These are phyloP conservation scores for Anolis sagrei DNA, from an alignment of 2,113 vertebrate species.

Conservation along the genomic window DNA sequence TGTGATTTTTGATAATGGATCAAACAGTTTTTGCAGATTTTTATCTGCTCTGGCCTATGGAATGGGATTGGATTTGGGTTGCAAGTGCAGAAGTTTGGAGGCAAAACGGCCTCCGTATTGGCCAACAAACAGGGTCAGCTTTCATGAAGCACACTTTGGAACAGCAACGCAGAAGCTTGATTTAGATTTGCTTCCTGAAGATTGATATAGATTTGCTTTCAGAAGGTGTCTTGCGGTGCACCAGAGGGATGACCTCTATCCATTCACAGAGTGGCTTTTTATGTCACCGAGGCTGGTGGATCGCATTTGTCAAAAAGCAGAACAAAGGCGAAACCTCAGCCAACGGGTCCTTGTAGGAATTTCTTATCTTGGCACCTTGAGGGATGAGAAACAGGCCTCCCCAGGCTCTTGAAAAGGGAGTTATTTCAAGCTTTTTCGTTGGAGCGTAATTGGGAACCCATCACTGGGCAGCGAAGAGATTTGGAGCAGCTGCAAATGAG, in stretches of 20 bases:
- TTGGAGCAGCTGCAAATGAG: not conserved
- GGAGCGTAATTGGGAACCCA: conserved; percentile 39
- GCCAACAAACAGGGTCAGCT: not conserved
- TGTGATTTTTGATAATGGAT: too few species aligned
- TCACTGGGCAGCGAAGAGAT: conserved; percentile 30
- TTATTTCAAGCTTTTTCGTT: conserved; percentile 43
- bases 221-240: not conserved
- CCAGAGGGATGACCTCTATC: not conserved
- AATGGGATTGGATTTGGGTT: not conserved
- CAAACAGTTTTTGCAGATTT: too few species aligned
- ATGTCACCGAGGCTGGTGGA: not conserved
- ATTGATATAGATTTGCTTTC: conserved; percentile 21
- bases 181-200: conserved; percentile 29
- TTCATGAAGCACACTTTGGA: conserved; percentile 19
- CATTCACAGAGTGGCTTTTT: not conserved
- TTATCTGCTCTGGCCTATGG: not conserved
- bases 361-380: conserved; percentile 37
- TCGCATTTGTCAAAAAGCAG: conserved; percentile 13
- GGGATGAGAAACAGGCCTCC: conserved; percentile 30
- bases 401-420: conserved; percentile 27
- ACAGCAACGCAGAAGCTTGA: conserved; percentile 22
- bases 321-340: conserved; percentile 24
- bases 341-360: conserved; percentile 3
- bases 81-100: too few species aligned
- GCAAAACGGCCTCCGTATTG: conserved; percentile 4